Percentiles rank a stretch among this genome's conserved stretches.
Conservation (phyloP, 2,113 vertebrate species). For the Grammomys surdaster region DNA sequence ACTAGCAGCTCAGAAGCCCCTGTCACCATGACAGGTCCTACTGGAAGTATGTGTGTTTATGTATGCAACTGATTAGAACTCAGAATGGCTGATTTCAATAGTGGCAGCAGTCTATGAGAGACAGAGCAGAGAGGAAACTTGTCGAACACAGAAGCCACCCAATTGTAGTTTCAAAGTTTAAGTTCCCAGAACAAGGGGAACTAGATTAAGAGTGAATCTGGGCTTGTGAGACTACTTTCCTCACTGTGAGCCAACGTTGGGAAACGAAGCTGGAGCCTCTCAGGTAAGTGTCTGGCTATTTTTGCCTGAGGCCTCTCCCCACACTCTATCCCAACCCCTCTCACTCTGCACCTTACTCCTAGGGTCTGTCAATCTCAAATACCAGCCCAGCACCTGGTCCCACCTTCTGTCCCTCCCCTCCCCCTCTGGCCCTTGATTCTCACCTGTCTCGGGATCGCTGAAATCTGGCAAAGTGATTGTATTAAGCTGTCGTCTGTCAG, state of each 20-base stretch:
- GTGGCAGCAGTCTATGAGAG: background rate
- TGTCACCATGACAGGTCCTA: background rate
- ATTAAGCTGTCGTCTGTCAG: conserved; percentile 96
- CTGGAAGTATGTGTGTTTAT: background rate
- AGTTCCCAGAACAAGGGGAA: background rate
- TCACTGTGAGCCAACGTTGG: background rate
- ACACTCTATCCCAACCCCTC: background rate
- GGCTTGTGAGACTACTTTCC: background rate
- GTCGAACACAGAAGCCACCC: background rate
- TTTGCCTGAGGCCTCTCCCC: background rate
- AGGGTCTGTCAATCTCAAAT: background rate
- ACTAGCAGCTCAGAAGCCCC: background rate
- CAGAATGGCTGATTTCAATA: background rate
- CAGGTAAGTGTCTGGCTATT: background rate
- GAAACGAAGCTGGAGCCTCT: background rate
- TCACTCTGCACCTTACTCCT: background rate
- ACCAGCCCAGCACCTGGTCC: background rate
- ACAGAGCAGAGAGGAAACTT: background rate
- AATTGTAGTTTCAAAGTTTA: background rate
- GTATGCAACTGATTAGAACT: background rate
- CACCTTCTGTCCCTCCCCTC: background rate
- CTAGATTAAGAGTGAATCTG: background rate
- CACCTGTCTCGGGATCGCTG: conserved; percentile 98
- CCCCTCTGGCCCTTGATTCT: conserved; percentile 71
- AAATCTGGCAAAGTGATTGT: conserved; percentile 98